phyloP scores from a whole-genome alignment of 2,888 invertebrate genomes.

The Bursaphelenchus okinawaensis region DNA sequence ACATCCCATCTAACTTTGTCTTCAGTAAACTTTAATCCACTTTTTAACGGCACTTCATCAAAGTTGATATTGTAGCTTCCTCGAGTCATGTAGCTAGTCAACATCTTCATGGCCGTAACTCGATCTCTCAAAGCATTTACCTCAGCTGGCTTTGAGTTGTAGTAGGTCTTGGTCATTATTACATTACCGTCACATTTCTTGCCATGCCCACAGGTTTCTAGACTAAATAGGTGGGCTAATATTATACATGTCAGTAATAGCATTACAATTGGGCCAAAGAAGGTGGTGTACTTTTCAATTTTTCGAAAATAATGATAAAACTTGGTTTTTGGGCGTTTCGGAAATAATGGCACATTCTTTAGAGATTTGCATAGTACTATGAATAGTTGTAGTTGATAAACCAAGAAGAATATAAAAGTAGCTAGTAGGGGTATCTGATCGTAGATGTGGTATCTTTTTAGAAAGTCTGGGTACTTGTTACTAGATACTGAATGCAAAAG shows the following conservation, averaged over 20 bases:
- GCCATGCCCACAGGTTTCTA: neutral
- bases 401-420: neutral
- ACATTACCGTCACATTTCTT: neutral
- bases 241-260: neutral
- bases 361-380: neutral
- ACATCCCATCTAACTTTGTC: too few species aligned
- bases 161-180: neutral
- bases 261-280: neutral
- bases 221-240: neutral
- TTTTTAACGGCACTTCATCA: neutral
- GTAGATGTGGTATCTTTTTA: neutral
- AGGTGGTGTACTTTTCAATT: neutral
- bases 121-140: neutral
- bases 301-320: too few species aligned
- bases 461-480: too few species aligned
- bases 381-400: neutral
- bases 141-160: neutral
- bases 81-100: neutral
- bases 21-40: neutral
- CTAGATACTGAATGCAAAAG: too few species aligned
- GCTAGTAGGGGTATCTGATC: neutral
- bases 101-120: neutral
- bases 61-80: neutral
- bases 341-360: too few species aligned
- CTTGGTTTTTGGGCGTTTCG: too few species aligned